phyloP scores from a whole-genome alignment of 2,888 invertebrate genomes.

The Proisotoma minuta region DNA sequence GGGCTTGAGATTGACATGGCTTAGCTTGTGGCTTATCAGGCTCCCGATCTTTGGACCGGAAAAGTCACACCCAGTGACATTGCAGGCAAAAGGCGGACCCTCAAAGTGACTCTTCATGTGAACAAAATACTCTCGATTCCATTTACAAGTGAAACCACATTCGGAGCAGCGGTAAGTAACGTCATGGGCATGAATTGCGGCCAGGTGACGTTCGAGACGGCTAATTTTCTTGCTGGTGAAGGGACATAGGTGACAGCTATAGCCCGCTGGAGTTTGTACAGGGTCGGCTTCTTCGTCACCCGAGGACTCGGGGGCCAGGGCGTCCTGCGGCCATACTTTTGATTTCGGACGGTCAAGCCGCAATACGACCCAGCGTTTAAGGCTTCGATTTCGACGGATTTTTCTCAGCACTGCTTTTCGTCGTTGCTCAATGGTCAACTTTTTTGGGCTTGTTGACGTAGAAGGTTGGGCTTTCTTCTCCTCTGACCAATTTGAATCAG shows the following conservation, averaged over 20 bases:
- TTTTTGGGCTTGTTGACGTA: slow-evolving; percentile 20
- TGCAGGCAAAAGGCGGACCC: slow-evolving; percentile 63
- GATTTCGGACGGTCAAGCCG: slow-evolving; percentile 37
- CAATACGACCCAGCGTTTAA: slow-evolving; percentile 41
- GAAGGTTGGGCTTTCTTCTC: slow-evolving; percentile 23
- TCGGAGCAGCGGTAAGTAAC: slow-evolving; percentile 60
- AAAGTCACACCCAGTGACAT: slow-evolving; percentile 57
- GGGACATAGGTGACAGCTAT: slow-evolving; percentile 56
- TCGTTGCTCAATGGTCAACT: slow-evolving; percentile 38
- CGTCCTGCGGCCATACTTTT: slow-evolving; percentile 31
- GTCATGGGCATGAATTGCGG: slow-evolving; percentile 57
- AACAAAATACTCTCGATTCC: slow-evolving; percentile 60
- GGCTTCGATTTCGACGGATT: slow-evolving; percentile 35
- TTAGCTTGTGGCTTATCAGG: slow-evolving; percentile 59
- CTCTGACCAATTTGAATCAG: slow-evolving; percentile 36
- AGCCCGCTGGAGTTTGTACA: slow-evolving; percentile 39
- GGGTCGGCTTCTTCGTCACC: slow-evolving; percentile 47
- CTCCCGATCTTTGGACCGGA: slow-evolving; percentile 54
- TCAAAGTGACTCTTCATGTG: slow-evolving; percentile 61
- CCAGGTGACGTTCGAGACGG: slow-evolving; percentile 57
- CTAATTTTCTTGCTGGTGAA: slow-evolving; percentile 55
- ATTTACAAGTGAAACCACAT: slow-evolving; percentile 61
- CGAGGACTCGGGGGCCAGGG: slow-evolving; percentile 40
- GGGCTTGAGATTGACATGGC: slow-evolving; percentile 56
- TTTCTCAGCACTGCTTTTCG: slow-evolving; percentile 36